These are phyloP conservation scores for Dasyurus viverrinus DNA, from an alignment of 2,113 vertebrate species.

Conservation along the genomic window DNA sequence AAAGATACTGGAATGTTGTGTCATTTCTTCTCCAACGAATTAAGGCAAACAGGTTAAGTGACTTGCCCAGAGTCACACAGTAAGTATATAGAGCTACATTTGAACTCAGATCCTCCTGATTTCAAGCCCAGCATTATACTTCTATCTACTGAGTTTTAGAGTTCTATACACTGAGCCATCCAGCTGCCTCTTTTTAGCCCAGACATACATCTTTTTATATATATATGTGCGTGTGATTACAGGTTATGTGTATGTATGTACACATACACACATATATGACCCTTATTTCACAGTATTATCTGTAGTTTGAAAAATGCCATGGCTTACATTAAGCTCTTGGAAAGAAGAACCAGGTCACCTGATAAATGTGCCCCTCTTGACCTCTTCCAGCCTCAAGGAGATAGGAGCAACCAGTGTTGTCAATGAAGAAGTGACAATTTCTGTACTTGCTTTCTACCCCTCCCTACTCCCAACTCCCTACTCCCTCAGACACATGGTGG, in stretches of 20 bases:
- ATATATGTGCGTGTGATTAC: not conserved
- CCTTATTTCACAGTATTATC: not conserved
- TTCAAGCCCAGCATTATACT: not conserved
- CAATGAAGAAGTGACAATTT: constrained; percentile 13
- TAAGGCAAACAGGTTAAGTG: not conserved
- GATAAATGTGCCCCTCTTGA: not conserved
- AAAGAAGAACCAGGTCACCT: not conserved
- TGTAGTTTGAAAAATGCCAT: not conserved
- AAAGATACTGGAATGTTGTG: not conserved
- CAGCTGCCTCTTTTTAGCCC: not conserved
- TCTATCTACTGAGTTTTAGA: no score
- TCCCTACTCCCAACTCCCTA: not conserved
- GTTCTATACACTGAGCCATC: not conserved
- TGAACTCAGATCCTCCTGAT: not conserved
- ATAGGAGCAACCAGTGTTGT: not conserved
- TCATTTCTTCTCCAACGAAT: not conserved
- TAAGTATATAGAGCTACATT: not conserved
- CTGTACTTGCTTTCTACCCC: constrained; percentile 23
- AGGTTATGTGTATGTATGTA: not conserved
- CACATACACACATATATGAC: not conserved
- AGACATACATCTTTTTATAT: not conserved
- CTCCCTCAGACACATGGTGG: constrained; percentile 74
- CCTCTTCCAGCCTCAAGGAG: not conserved
- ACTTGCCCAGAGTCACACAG: not conserved
- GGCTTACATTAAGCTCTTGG: not conserved